Conservation (phyloP, 2,797 vertebrate species). For the Spea hammondii region DNA sequence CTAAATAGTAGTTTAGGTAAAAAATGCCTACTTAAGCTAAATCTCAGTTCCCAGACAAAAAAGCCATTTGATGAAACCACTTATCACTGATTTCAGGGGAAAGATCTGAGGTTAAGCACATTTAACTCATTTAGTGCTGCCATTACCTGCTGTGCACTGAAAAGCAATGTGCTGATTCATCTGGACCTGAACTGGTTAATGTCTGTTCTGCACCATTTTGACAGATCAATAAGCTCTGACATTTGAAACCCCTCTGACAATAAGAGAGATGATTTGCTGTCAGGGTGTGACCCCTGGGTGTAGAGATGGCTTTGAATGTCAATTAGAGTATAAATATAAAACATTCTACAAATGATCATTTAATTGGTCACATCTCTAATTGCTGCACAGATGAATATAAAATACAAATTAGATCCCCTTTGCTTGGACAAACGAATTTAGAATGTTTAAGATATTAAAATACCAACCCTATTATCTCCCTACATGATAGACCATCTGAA, state of each 20-base stretch:
- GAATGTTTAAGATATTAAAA: no score
- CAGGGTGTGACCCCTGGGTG: conserved; percentile 27
- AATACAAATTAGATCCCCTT: no score
- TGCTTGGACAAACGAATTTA: no score
- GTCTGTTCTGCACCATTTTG: conserved; percentile 28
- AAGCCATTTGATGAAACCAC: no score
- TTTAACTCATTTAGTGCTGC: conserved; percentile 30
- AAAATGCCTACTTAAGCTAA: conserved; percentile 7
- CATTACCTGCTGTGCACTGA: background rate
- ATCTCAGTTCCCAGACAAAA: background rate
- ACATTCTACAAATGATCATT: conserved; percentile 17
- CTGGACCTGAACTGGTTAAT: conserved; percentile 31
- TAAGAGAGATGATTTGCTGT: conserved; percentile 21
- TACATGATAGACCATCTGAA: no score
- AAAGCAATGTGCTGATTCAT: background rate
- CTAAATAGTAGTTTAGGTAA: background rate
- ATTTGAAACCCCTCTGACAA: conserved; percentile 22
- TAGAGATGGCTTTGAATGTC: conserved; percentile 26
- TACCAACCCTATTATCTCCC: no score
- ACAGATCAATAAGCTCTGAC: conserved; percentile 20
- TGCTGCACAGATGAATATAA: background rate
- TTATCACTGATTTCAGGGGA: conserved; percentile 17
- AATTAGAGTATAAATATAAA: conserved; percentile 13
- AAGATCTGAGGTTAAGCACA: background rate
- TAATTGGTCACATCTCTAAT: conserved; percentile 5